Percentiles rank a stretch among this genome's conserved stretches.
Conservation (phyloP, 2,888 invertebrate species). For the Eilema sororculum region DNA sequence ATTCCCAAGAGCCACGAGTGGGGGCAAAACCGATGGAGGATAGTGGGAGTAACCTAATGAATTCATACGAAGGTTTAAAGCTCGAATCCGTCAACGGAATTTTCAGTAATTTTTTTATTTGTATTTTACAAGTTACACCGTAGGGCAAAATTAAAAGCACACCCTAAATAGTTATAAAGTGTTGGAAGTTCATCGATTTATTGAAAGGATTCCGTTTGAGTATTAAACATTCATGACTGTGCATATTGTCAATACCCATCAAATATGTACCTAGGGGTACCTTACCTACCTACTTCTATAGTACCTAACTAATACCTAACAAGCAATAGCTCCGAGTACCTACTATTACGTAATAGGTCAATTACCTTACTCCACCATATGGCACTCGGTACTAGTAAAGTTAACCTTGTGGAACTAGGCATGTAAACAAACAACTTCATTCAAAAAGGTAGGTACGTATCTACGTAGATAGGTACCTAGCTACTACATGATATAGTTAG, state of each 20-base stretch:
- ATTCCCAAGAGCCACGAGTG: too few species aligned
- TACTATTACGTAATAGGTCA: constrained; percentile 56
- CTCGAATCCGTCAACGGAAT: too few species aligned
- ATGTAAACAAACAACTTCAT: constrained; percentile 55
- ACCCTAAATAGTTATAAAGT: not conserved
- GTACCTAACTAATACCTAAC: not conserved
- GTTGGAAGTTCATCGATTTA: not conserved
- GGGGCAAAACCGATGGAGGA: too few species aligned
- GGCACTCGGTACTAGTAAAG: constrained; percentile 49
- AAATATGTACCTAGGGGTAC: too few species aligned
- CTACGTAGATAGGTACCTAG: not conserved
- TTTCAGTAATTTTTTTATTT: too few species aligned
- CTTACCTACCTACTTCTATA: too few species aligned
- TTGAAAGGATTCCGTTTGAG: not conserved
- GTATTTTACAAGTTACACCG: too few species aligned
- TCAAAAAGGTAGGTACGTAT: not conserved
- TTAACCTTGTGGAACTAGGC: constrained; percentile 56
- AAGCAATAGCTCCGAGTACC: not conserved
- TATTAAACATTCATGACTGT: not conserved
- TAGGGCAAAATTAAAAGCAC: too few species aligned
- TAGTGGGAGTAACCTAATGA: too few species aligned
- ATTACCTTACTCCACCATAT: constrained; percentile 57
- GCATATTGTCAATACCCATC: not conserved
- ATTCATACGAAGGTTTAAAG: too few species aligned
- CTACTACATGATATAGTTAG: not conserved